Evolutionary conservation across 2,797 vertebrate genomes (phyloP), one percentile per base, ranked within the genome.

Genomic region (Falco naumanni): DNA sequence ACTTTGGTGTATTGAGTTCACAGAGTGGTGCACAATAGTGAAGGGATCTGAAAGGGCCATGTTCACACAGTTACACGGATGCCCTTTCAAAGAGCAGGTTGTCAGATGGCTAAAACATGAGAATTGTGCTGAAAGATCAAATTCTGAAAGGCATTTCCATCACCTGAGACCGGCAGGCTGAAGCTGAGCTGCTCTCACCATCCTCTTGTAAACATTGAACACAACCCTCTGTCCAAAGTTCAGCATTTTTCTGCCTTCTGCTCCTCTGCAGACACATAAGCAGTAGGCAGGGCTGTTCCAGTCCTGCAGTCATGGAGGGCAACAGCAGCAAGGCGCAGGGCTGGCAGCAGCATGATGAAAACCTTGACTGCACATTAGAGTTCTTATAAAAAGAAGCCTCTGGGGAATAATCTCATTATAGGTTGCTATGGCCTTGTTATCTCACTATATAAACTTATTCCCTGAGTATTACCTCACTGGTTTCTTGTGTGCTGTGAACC

Each of bases 41-140:
- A n/a, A 39, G 77, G 37, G 80, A 47, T 88, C 43, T 93, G 88
- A 95, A 89, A 91, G 61, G 69, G 33, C 75, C 0, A 0, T 69
- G 81, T 84, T 94, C 93, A 85, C 84, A 87, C 15, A 71, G 78
- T 76, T 41, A n/a, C 81, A 89, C 0, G 12, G 91, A 84, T 72
- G 76, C 16, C 20, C 60, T 96, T 94, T 94, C 95, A 97, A 96
- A 94, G 92, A 89, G 29, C 79, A 79, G 59, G 61, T 74, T 95
- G 84, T 70, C 91, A 84, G 0, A 66, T 82, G 14, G 1, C 74
- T 90, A 84, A 79, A 93, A 96, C 1, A 10, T 48, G 84, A 97
- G 93, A 95, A 66, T 5, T 82, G 51, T 92, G 88, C 69, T 93
- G 94, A 95, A 93, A 96, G 94, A 91, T 56, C 0, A 1, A 60